These are phyloP conservation scores for Terebella lapidaria DNA, from an alignment of 2,888 invertebrate species.

Conservation along the genomic window DNA sequence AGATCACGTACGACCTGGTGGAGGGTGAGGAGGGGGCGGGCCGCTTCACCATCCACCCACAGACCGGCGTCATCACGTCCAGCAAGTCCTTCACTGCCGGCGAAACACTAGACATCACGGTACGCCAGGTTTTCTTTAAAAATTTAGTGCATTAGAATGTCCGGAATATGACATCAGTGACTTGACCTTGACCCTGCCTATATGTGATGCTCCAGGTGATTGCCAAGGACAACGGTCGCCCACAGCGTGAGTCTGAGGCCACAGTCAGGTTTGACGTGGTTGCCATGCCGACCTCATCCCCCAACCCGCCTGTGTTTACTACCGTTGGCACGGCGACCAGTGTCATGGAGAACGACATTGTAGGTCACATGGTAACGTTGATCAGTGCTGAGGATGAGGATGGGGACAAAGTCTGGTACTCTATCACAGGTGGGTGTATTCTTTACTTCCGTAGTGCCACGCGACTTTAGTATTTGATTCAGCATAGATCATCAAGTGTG, in stretches of 20 bases:
- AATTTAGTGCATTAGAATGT: background rate
- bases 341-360: slow-evolving; percentile 62
- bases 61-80: slow-evolving; percentile 76
- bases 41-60: slow-evolving; percentile 76
- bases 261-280: slow-evolving; percentile 36
- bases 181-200: background rate
- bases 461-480: too few relatives aligned
- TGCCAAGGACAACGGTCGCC: slow-evolving; percentile 38
- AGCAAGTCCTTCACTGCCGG: slow-evolving; percentile 68
- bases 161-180: background rate
- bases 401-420: slow-evolving; percentile 82
- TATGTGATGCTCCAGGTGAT: slow-evolving; percentile 6
- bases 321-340: slow-evolving; percentile 20
- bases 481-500: too few relatives aligned
- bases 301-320: slow-evolving; percentile 62
- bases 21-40: slow-evolving; percentile 56
- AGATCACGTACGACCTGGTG: slow-evolving; percentile 68
- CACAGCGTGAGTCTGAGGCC: slow-evolving; percentile 54
- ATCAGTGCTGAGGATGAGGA: slow-evolving; percentile 83
- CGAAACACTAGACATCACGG: slow-evolving; percentile 27
- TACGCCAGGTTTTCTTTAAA: background rate
- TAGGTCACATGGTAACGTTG: slow-evolving; percentile 79
- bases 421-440: slow-evolving; percentile 63
- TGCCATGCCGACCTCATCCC: slow-evolving; percentile 39
- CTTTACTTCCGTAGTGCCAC: background rate